Evolutionary conservation across 2,113 vertebrate species (phyloP).

Genomic region (Larimichthys polyactis): DNA sequence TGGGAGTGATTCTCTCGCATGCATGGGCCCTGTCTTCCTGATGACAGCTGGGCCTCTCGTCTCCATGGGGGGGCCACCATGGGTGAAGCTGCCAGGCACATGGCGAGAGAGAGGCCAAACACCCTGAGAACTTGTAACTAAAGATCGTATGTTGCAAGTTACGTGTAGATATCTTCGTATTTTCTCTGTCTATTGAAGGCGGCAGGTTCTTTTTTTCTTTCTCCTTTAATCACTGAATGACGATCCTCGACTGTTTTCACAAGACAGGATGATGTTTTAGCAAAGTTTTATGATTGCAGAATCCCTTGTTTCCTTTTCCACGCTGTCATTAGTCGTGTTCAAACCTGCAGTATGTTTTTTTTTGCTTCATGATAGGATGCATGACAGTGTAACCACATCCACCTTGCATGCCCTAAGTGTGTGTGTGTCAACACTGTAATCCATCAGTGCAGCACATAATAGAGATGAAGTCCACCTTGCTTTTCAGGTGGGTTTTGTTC

Average conservation of each 20-base stretch:
- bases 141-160: neutral
- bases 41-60: constrained; percentile 59
- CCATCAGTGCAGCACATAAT: constrained; percentile 59
- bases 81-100: constrained; percentile 12
- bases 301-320: constrained; percentile 24
- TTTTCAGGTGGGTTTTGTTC: constrained; percentile 26
- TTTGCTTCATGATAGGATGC: constrained; percentile 5
- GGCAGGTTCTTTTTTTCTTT: neutral
- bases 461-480: constrained; percentile 30
- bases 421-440: constrained; percentile 50
- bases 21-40: constrained; percentile 48
- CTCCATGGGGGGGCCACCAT: constrained; percentile 23
- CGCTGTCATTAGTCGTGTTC: constrained; percentile 43
- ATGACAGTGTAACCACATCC: constrained; percentile 50
- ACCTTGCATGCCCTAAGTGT: constrained; percentile 11
- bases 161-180: neutral
- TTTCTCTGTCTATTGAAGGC: neutral
- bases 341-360: constrained; percentile 45
- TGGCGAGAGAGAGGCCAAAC: neutral
- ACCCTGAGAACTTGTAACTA: neutral
- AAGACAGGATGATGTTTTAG: constrained; percentile 16
- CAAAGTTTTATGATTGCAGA: neutral
- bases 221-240: constrained; percentile 24
- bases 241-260: neutral
- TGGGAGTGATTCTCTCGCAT: constrained; percentile 56